phyloP scores from a whole-genome alignment of 1,140 invertebrate species.

The Lamellibrachia luymesi region DNA sequence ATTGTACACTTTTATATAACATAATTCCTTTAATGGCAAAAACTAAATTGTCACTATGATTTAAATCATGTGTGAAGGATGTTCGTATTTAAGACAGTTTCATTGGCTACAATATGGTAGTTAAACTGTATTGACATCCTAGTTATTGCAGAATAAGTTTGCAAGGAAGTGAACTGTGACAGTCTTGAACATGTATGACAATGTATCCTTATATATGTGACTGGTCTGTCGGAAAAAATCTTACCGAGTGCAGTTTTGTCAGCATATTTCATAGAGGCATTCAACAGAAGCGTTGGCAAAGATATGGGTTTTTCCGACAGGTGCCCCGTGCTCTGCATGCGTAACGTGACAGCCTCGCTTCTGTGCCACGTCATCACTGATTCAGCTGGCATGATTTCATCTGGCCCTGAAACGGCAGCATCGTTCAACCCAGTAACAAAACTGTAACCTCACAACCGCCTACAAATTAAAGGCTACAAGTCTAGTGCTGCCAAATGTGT shows the following conservation, averaged over 20 bases:
- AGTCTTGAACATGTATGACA: too few species aligned
- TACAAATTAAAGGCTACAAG: not conserved
- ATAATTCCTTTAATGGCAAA: too few species aligned
- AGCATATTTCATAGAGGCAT: slow-evolving; percentile 67
- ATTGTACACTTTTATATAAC: too few species aligned
- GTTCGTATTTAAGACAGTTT: too few species aligned
- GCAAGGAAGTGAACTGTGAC: too few species aligned
- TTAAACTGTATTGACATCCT: too few species aligned
- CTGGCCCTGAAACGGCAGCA: slow-evolving; percentile 62
- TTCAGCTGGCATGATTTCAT: slow-evolving; percentile 68
- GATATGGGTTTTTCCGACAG: slow-evolving; percentile 66
- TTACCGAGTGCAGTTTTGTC: slow-evolving; percentile 66
- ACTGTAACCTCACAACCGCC: not conserved
- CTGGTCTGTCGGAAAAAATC: not conserved
- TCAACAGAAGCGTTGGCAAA: slow-evolving; percentile 71
- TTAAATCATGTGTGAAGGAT: too few species aligned
- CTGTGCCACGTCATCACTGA: slow-evolving; percentile 60
- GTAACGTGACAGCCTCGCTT: slow-evolving; percentile 69
- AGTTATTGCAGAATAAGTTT: too few species aligned
- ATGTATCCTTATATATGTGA: too few species aligned
- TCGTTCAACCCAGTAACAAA: not conserved
- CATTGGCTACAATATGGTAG: too few species aligned
- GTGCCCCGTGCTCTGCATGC: slow-evolving; percentile 60
- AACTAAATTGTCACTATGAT: too few species aligned
- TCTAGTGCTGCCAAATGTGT: not conserved